phyloP scores from a whole-genome alignment of 2,797 vertebrate species.

The Phalloptychus januarius region DNA sequence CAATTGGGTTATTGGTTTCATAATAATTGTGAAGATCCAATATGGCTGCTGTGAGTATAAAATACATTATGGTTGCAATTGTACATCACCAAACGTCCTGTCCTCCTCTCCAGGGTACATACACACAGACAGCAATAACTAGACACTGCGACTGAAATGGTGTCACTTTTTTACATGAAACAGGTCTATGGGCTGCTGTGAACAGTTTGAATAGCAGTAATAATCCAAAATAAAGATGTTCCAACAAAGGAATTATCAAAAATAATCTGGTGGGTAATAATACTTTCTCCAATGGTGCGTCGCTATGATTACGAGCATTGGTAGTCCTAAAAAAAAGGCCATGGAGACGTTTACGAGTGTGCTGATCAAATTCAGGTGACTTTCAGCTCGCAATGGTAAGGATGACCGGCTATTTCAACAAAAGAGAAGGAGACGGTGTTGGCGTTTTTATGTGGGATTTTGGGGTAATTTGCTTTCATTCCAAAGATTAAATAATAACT shows the following conservation, averaged over 20 bases:
- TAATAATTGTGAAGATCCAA: not conserved
- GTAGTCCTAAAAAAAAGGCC: too few relatives aligned
- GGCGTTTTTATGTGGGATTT: not conserved
- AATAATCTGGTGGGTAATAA: not conserved
- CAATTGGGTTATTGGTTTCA: not conserved
- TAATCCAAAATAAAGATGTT: not conserved
- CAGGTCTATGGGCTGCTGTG: not conserved
- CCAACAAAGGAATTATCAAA: not conserved
- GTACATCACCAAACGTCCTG: not conserved
- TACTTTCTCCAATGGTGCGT: too few relatives aligned
- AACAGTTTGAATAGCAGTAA: not conserved
- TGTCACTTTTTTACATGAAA: not conserved
- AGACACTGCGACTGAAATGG: not conserved
- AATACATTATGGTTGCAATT: not conserved
- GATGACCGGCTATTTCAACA: not conserved
- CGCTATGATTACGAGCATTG: too few relatives aligned
- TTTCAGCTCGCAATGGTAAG: not conserved
- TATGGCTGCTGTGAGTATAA: not conserved
- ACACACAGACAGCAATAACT: not conserved
- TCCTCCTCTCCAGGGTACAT: not conserved
- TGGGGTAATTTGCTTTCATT: not conserved
- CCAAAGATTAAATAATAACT: not conserved
- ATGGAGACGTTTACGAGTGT: too few relatives aligned
- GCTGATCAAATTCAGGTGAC: not conserved
- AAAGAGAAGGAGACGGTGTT: not conserved